Evolutionary conservation across 2,888 invertebrate genomes (phyloP), one percentile per base, ranked within the genome.

Genomic region (Hymenopus coronatus): DNA sequence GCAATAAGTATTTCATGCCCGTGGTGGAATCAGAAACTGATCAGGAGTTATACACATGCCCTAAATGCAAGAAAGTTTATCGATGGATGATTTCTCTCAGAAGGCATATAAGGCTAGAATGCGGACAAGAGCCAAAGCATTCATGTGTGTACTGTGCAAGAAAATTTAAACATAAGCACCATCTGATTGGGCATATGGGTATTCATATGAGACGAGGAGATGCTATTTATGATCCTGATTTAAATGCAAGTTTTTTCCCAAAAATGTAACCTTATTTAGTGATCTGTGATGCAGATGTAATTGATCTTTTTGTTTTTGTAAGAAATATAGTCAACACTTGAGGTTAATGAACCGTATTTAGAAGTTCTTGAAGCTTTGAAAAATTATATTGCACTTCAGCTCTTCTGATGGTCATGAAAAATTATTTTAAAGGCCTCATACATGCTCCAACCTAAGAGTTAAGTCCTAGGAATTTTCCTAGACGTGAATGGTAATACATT

Each of bases 61-160:
- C 85, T 33, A 54, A 40, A 12, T 90, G 90, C 82, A 88, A 88
- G 27, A 90, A 90, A 82, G 82, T 88, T 33, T 90, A 90, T 87
- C 87, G 88, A 15, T 89, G 89, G 84, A 88, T 89, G 85, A 92
- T 89, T 25, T 89, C 89, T 6, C 88, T 92, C 27, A 90, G 90
- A 54, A 89, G 91, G 15, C 92, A 92, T 89, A 89, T 89, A 87
- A 90, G 90, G 54, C 90, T 91, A 81, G 92, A 92, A 88, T 92
- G 92, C 89, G 92, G 92, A 12, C 91, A 91, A 86, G 91, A 91
- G 85, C 92, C 92, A 15, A 91, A 91, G 89, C 92, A 92, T 90
- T 89, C 89, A 14, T 92, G 92, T 87, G 91, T 91, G 4, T 93
- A 93, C 88, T 93, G 93, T 90, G 90, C 91, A 15, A 93, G 92